Conservation (phyloP, 1,140 invertebrate species). For the Dinoponera quadriceps region DNA sequence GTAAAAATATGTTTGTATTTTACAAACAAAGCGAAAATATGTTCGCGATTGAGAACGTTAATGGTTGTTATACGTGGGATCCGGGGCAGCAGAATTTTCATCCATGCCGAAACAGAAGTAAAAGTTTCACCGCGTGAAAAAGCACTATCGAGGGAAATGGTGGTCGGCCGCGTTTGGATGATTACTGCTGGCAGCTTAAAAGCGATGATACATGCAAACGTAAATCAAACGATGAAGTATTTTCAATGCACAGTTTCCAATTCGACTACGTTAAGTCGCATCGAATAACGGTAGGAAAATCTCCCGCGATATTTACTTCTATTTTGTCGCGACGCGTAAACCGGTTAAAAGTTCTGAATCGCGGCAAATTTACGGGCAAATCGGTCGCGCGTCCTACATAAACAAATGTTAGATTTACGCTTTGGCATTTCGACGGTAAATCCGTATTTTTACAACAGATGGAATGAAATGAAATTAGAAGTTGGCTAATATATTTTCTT, state of each 20-base stretch:
- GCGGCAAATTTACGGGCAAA: constrained; percentile 50
- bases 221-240: constrained; percentile 61
- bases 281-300: constrained; percentile 58
- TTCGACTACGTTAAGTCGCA: constrained; percentile 45
- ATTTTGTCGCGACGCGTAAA: constrained; percentile 55
- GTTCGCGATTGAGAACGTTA: constrained; percentile 28
- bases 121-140: constrained; percentile 59
- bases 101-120: constrained; percentile 42
- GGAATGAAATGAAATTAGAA: constrained; percentile 18
- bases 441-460: constrained; percentile 20
- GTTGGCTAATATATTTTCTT: constrained; percentile 18
- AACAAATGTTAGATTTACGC: constrained; percentile 49
- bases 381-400: constrained; percentile 23
- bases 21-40: constrained; percentile 20
- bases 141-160: constrained; percentile 55
- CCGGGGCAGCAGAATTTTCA: constrained; percentile 51
- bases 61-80: constrained; percentile 41
- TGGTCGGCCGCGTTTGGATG: constrained; percentile 44
- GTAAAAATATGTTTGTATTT: constrained; percentile 32
- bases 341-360: constrained; percentile 55
- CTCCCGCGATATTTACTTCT: constrained; percentile 57
- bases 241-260: constrained; percentile 36
- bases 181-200: constrained; percentile 61
- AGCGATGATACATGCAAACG: constrained; percentile 59
- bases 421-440: constrained; percentile 37